phyloP scores from a whole-genome alignment of 2,797 vertebrate species.

The Lates japonicus region DNA sequence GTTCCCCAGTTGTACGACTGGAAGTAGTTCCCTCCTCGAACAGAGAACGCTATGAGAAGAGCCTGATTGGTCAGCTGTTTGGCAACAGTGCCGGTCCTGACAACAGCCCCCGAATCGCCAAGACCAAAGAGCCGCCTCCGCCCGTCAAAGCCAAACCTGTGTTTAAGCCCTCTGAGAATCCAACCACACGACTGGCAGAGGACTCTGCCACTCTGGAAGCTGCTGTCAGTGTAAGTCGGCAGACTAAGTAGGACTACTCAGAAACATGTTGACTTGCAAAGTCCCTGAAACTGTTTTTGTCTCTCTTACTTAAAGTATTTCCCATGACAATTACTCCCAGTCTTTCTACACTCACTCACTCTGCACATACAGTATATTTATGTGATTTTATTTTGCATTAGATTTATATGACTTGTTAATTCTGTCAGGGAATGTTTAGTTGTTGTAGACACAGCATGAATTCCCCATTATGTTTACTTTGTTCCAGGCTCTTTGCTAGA shows the following conservation, averaged over 20 bases:
- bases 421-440: not conserved
- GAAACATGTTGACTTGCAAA: not conserved
- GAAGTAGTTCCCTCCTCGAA: constrained; percentile 90
- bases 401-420: not conserved
- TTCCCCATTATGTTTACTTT: not conserved
- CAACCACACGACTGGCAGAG: constrained; percentile 55
- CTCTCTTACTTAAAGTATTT: not conserved
- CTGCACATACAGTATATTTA: not conserved
- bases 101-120: constrained; percentile 77
- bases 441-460: not conserved
- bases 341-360: not conserved
- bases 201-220: constrained; percentile 63
- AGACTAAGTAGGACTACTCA: not conserved
- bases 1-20: constrained; percentile 86
- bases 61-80: constrained; percentile 89
- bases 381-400: constrained; percentile 2
- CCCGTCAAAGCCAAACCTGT: constrained; percentile 87
- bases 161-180: constrained; percentile 74
- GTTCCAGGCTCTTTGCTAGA: not conserved
- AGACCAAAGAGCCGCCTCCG: constrained; percentile 87
- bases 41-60: constrained; percentile 93
- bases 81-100: constrained; percentile 70
- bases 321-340: not conserved
- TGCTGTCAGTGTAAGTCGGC: constrained; percentile 52
- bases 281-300: not conserved